Evolutionary conservation across 1,140 invertebrate genomes (phyloP), one percentile per base, ranked within the genome.

Genomic region (Mylabris phalerata): DNA sequence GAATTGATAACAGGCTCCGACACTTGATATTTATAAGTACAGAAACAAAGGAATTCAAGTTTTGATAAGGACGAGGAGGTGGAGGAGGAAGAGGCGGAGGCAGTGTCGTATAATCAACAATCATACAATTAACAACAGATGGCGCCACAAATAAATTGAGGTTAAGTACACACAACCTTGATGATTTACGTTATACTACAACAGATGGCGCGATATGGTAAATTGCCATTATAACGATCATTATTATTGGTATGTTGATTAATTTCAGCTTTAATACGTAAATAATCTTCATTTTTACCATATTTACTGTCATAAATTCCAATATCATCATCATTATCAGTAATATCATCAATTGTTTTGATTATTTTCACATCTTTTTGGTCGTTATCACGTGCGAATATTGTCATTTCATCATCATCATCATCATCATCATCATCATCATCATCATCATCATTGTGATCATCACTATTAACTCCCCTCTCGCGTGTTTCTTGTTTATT

Each of bases 201-300:
- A 65, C 72, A 74, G 24, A 73, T 67, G 4, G 71, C 69, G 38
- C 69, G 49, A 57, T 71, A 69, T 13, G 71, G 71, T 11, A 73
- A 55, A 32, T 58, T 54, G 7, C 61, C 64, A 63, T 54, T 62
- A 65, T 3, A 65, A 59, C 39, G 54, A 57, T 7, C 39, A 38
- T 7, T 48, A 24, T 24, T 62, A 13, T 57, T 62, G 32, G 55
- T 45, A 24, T 58, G 39, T 48, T 72, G 59, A 52, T 70, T 56
- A 27, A 67, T 50, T 52, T 70, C 67, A 4, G 55, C 57, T 25
- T 70, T 61, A 4, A 73, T 47, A n/a, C 62, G 55, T 9, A 67
- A 55, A 55, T 58, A 71, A 25, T 72, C 69, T 52, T 69, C 67
- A 55, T 69, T 71, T 48, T 67, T 64, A 44, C 70, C 71, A 49